These are phyloP conservation scores for Philereme vetulata DNA, from an alignment of 2,888 invertebrate genomes.

Conservation along the genomic window DNA sequence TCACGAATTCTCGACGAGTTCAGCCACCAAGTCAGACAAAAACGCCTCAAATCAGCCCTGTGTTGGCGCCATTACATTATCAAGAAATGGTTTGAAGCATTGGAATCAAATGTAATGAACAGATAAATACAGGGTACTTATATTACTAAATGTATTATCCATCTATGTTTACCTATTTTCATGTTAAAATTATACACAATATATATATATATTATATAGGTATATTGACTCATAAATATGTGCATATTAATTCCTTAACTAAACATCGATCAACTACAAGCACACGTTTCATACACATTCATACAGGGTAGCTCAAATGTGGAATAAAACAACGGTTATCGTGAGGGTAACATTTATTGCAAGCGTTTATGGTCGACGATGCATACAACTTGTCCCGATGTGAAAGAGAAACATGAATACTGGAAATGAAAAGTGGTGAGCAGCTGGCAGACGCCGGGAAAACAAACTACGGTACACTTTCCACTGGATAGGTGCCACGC, in stretches of 20 bases:
- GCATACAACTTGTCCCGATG: constrained; percentile 55
- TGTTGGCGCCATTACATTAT: constrained; percentile 43
- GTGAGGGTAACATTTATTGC: constrained; percentile 75
- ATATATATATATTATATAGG: too few relatives aligned
- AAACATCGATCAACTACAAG: constrained; percentile 51
- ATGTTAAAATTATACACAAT: too few relatives aligned
- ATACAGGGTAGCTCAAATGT: constrained; percentile 55
- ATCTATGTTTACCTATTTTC: too few relatives aligned
- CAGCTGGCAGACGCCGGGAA: constrained; percentile 54
- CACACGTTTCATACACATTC: constrained; percentile 38
- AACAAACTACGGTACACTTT: constrained; percentile 50
- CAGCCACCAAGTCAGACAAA: neutral
- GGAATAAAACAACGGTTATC: constrained; percentile 76
- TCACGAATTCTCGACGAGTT: neutral
- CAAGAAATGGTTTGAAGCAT: constrained; percentile 27
- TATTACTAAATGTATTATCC: too few relatives aligned
- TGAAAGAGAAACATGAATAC: constrained; percentile 61
- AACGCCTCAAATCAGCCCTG: constrained; percentile 21
- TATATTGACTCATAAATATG: neutral
- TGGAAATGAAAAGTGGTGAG: constrained; percentile 61
- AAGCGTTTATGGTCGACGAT: constrained; percentile 57
- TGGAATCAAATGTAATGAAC: constrained; percentile 3
- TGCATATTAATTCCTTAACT: constrained; percentile 31
- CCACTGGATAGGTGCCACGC: constrained; percentile 11
- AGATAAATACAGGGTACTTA: neutral